Percentiles rank a stretch among this genome's conserved stretches.
Conservation (phyloP, 2,888 invertebrate species). For the Melinaea menophilus region DNA sequence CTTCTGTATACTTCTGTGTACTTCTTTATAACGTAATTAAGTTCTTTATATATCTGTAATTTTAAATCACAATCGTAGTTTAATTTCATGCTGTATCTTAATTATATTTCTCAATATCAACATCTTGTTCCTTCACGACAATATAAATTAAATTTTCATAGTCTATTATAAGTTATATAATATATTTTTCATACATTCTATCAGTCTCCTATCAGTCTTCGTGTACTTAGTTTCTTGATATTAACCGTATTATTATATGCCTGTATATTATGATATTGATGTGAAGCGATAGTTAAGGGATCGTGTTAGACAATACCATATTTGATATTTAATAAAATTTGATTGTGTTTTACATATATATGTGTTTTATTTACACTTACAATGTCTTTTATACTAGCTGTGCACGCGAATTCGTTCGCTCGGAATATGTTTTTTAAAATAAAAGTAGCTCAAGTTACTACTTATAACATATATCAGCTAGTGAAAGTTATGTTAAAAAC, state of each 20-base stretch:
- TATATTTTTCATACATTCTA: slow-evolving; percentile 30
- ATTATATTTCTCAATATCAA: slow-evolving; percentile 31
- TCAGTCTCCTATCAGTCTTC: slow-evolving; percentile 38
- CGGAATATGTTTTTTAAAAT: no score
- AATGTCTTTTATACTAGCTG: background rate
- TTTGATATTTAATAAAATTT: slow-evolving; percentile 78
- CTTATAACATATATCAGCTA: no score
- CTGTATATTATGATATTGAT: slow-evolving; percentile 67
- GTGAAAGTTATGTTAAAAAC: no score
- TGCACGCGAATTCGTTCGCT: no score
- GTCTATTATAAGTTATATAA: slow-evolving; percentile 26
- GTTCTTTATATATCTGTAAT: slow-evolving; percentile 19
- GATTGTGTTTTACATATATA: slow-evolving; percentile 72
- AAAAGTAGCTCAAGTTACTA: no score
- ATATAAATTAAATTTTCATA: slow-evolving; percentile 38
- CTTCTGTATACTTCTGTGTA: no score
- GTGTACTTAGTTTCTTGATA: slow-evolving; percentile 54
- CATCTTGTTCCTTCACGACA: slow-evolving; percentile 69
- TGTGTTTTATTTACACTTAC: slow-evolving; percentile 45
- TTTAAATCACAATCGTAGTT: slow-evolving; percentile 19
- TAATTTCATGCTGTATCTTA: slow-evolving; percentile 13
- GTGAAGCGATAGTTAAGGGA: slow-evolving; percentile 76
- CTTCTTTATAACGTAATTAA: background rate
- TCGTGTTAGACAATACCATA: slow-evolving; percentile 79
- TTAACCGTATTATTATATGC: slow-evolving; percentile 65